Base-by-base conservation (phyloP, 1,140 invertebrate genomes). In the Uloborus diversus region DNA sequence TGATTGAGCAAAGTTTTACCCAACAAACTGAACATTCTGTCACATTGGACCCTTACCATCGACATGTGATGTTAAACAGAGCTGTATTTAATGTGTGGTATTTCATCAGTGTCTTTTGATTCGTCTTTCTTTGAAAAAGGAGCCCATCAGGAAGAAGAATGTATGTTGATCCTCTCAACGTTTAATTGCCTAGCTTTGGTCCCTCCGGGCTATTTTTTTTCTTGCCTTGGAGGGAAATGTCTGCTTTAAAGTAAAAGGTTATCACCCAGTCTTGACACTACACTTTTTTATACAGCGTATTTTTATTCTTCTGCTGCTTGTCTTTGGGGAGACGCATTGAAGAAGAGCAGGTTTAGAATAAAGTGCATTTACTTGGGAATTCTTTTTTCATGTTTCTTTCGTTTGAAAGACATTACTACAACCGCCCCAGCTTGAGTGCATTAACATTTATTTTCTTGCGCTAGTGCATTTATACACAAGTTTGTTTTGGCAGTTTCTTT, bases 241-340 rank as follows among this genome's bases (percentile, higher is more conserved):
- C 57, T 57, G 66, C 66, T 70, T 70, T 70, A 49, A 70, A 57
- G 30, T 23, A 35, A 70, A 35, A 70, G 66, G 66, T 70, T 70
- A 70, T 70, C 66, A 56, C 20, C 33, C 13, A 13, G n/a, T 53
- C 49, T 53, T 53, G 49, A 53, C 49, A 17, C n/a, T n/a, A n/a
- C 7, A 0, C n/a, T 53, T 53, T 53, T 53, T 53, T 53, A n/a
- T 53, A 7, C 5, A 1, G 1, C 17, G 49, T 53, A 20, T 53
- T 53, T 53, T 53, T 53, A n/a, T 7, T 14, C 2, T 53, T 53
- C 13, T 53, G 49, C 5, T 51, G 49, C n/a, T n/a, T n/a, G n/a
- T n/a, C 49, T 53, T 53, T 53, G 13, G 13, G 13, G 23, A 14
- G 49, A 53, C 13, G n/a, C 20, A 20, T 20, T 53, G 49, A 53